phyloP scores from a whole-genome alignment of 1,140 invertebrate genomes.

The Chymomyza costata region DNA sequence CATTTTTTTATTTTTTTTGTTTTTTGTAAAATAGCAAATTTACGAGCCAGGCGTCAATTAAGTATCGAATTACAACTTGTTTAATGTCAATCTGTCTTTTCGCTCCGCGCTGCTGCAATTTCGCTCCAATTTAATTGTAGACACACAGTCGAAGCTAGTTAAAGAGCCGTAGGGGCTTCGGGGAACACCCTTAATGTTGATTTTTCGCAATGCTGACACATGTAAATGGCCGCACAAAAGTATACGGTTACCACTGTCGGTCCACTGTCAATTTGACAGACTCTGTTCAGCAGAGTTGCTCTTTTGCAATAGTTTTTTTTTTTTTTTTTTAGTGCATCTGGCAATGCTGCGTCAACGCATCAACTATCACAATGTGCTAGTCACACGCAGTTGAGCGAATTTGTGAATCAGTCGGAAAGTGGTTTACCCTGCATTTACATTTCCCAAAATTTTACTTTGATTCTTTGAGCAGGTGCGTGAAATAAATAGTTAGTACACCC shows the following conservation, averaged over 20 bases:
- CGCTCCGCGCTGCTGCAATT: constrained; percentile 20
- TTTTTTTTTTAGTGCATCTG: too few relatives aligned
- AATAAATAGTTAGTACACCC: too few relatives aligned
- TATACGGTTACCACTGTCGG: constrained; percentile 2
- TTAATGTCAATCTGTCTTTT: constrained; percentile 73
- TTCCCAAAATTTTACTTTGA: too few relatives aligned
- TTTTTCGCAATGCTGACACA: constrained; percentile 23
- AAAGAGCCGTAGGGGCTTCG: neutral
- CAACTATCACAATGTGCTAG: too few relatives aligned
- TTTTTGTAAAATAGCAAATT: constrained; percentile 66
- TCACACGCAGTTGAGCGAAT: too few relatives aligned
- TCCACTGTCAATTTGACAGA: too few relatives aligned
- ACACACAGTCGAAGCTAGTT: neutral
- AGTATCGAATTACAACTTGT: constrained; percentile 75
- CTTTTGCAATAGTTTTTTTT: too few relatives aligned
- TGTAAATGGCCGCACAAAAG: constrained; percentile 13
- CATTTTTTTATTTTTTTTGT: constrained; percentile 1
- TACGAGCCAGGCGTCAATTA: constrained; percentile 75
- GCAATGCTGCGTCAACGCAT: too few relatives aligned
- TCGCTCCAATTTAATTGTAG: constrained; percentile 23
- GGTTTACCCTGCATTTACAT: too few relatives aligned
- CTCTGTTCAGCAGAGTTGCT: too few relatives aligned
- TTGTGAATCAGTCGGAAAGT: too few relatives aligned
- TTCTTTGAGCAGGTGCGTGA: too few relatives aligned
- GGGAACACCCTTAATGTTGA: constrained; percentile 19